A percentile compares a stretch with the other conserved stretches of the same genome.
Evolutionary conservation across 2,888 invertebrate genomes (phyloP).

Genomic region (Empis livida): DNA sequence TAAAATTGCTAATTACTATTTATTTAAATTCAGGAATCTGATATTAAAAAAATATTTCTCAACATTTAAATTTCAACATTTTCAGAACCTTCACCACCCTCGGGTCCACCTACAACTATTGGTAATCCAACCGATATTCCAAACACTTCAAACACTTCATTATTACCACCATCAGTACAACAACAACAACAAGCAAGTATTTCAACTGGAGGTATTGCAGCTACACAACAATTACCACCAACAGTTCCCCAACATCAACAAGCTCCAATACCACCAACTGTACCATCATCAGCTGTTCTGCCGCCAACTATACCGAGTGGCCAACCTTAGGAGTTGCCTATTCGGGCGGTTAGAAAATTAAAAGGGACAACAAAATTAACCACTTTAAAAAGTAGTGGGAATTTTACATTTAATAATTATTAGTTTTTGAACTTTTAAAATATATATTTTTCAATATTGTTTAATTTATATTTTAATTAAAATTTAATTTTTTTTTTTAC

Average conservation of each 20-base stretch:
- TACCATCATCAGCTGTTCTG: neutral
- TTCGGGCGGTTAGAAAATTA: neutral
- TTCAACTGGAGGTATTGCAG: neutral
- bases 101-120: neutral
- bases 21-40: no score
- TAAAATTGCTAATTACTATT: no score
- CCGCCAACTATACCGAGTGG: no score
- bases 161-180: neutral
- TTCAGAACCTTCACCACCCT: neutral
- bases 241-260: neutral
- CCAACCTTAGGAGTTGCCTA: neutral
- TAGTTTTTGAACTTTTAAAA: neutral
- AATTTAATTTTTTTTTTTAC: neutral
- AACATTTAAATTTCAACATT: no score
- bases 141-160: no score
- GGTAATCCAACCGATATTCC: neutral
- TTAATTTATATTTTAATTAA: neutral
- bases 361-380: neutral
- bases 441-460: neutral
- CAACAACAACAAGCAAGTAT: neutral
- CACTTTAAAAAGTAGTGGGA: neutral
- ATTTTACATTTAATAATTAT: neutral
- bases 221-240: neutral
- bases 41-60: no score
- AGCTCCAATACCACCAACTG: neutral